Evolutionary conservation across 2,113 vertebrate species (phyloP).

Genomic region (Cottus gobio): DNA sequence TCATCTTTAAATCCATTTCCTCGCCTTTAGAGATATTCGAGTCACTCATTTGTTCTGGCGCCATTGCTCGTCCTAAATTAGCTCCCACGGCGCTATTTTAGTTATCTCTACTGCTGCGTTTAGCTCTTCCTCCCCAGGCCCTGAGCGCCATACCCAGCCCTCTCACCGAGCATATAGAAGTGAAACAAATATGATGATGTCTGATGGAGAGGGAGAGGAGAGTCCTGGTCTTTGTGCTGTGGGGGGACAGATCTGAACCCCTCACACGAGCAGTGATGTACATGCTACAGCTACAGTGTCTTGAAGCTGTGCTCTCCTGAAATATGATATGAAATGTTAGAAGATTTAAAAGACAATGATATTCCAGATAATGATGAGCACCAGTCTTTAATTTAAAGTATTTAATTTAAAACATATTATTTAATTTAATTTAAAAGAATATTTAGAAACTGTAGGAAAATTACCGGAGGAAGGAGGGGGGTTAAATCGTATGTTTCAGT

Average conservation of each 20-base stretch:
- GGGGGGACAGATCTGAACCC: background rate
- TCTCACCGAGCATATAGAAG: slow-evolving; percentile 33
- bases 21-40: slow-evolving; percentile 15
- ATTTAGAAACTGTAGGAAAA: no score
- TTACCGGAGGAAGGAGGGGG: background rate
- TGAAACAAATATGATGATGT: slow-evolving; percentile 44
- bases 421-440: background rate
- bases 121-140: slow-evolving; percentile 39
- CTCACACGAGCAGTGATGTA: background rate
- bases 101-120: slow-evolving; percentile 53
- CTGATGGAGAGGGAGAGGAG: background rate
- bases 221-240: background rate
- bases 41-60: slow-evolving; percentile 47
- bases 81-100: slow-evolving; percentile 55
- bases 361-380: background rate
- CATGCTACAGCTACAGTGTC: no score
- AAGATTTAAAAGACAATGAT: background rate
- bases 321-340: background rate
- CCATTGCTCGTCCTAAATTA: slow-evolving; percentile 46
- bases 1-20: slow-evolving; percentile 51
- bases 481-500: background rate
- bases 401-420: background rate
- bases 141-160: slow-evolving; percentile 13
- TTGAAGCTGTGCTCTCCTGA: background rate
- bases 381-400: background rate